A percentile compares a stretch with the other conserved stretches of the same genome.
phyloP scores from a whole-genome alignment of 2,888 invertebrate species.

The Cheilosia urbana region DNA sequence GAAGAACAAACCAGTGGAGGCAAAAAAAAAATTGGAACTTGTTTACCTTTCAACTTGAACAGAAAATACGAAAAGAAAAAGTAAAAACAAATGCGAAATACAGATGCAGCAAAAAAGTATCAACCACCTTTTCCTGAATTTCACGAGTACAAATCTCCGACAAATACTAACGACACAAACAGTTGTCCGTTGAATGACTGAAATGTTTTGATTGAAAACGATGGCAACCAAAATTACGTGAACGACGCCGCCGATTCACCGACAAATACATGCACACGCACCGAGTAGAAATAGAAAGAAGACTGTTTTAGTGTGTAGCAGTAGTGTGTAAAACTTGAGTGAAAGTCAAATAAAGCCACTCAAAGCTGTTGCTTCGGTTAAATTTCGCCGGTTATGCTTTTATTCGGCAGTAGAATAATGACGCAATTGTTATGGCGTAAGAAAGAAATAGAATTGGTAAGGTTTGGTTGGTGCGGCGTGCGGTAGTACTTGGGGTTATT shows the following conservation, averaged over 20 bases:
- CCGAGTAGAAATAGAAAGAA: no score
- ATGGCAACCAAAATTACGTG: slow-evolving; percentile 43
- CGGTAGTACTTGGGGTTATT: not conserved
- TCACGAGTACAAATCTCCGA: slow-evolving; percentile 27
- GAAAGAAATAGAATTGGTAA: not conserved
- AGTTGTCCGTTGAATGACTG: slow-evolving; percentile 67
- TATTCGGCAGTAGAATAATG: slow-evolving; percentile 40
- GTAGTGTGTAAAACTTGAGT: slow-evolving; percentile 43
- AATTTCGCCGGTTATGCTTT: slow-evolving; percentile 23
- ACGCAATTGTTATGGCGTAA: slow-evolving; percentile 33
- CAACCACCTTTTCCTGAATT: slow-evolving; percentile 50
- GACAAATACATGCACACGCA: slow-evolving; percentile 12
- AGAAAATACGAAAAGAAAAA: slow-evolving; percentile 4
- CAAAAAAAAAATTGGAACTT: slow-evolving; percentile 34
- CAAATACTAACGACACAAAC: slow-evolving; percentile 47
- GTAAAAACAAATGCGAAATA: slow-evolving; percentile 15
- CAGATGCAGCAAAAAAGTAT: slow-evolving; percentile 27
- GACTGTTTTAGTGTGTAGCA: no score
- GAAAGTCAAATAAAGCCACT: slow-evolving; percentile 26
- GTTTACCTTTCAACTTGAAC: slow-evolving; percentile 62
- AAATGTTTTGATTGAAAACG: slow-evolving; percentile 63
- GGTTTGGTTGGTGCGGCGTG: no score
- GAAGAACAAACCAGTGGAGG: slow-evolving; percentile 21
- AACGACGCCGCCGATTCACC: slow-evolving; percentile 16
- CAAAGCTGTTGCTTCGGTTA: slow-evolving; percentile 46